phyloP scores from a whole-genome alignment of 2,797 vertebrate species.

The Pterois miles region DNA sequence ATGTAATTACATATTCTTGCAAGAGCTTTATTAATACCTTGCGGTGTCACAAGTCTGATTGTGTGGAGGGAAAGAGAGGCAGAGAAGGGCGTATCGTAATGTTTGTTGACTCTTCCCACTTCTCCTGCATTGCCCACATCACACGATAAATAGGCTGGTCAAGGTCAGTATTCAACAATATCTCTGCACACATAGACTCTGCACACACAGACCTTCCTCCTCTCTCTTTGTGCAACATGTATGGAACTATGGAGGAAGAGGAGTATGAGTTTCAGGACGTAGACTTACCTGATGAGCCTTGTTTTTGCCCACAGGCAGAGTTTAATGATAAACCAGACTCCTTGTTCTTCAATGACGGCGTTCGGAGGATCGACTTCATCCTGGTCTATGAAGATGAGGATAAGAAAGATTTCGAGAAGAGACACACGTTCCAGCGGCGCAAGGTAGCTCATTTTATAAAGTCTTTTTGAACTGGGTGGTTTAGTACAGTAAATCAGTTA shows the following conservation, averaged over 20 bases:
- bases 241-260: slow-evolving; percentile 72
- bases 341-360: slow-evolving; percentile 91
- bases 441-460: slow-evolving; percentile 75
- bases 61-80: neutral
- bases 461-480: neutral
- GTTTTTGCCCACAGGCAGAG: slow-evolving; percentile 84
- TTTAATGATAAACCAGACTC: slow-evolving; percentile 89
- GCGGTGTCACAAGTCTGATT: slow-evolving; percentile 2
- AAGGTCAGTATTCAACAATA: neutral
- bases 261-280: slow-evolving; percentile 41
- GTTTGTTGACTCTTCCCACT: slow-evolving; percentile 65
- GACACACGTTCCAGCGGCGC: slow-evolving; percentile 75
- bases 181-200: neutral
- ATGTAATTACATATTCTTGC: neutral
- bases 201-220: neutral
- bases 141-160: slow-evolving; percentile 14
- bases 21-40: neutral
- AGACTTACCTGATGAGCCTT: slow-evolving; percentile 31
- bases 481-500: neutral
- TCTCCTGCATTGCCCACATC: slow-evolving; percentile 10
- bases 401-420: slow-evolving; percentile 87
- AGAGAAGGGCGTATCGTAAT: slow-evolving; percentile 29
- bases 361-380: slow-evolving; percentile 91
- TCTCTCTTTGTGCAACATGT: slow-evolving; percentile 46
- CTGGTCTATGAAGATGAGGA: slow-evolving; percentile 93